Base-by-base conservation (phyloP, 1,140 invertebrate species). In the Solenopsis invicta region DNA sequence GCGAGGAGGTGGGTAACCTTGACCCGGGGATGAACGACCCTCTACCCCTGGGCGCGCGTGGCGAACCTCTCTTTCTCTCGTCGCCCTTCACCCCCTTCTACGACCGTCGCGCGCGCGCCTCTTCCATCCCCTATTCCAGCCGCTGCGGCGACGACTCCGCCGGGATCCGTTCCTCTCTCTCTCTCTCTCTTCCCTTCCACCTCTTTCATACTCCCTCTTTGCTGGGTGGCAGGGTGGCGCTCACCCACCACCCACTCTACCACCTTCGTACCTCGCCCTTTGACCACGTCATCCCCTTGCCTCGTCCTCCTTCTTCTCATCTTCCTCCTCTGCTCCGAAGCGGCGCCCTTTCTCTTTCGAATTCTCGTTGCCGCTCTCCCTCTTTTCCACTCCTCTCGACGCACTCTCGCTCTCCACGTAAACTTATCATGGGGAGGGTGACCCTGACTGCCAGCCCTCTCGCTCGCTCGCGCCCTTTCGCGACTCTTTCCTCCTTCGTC, bases 1-100 rank as follows among this genome's bases (percentile, higher is more conserved):
- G 72, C 88, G 88, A 91, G 89, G 91, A 90, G 87, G 89, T 90
- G 88, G 91, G 92, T 94, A 95, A 95, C 94, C 94, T 95, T 95
- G 94, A 95, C 94, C 94, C 93, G 93, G 92, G 94, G 93, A 94
- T 93, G 93, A 94, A 94, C 94, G 94, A 94, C 94, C 94, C 93
- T 92, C 90, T 90, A 74, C 64, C 62, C 72, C 87, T 78, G 77
- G 89, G 41, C 69, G 69, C 92, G 91, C 93, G 91, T 93, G 92
- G 90, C 90, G 59, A 78, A 16, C 69, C 67, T 56, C 86, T 88
- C 87, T 82, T 29, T 29, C 87, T 82, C 87, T 90, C 86, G 71
- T 85, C 88, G 56, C 69, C 24, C 76, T 85, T 87, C 82, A 59
- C 24, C 87, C 87, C 66, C 86, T 87, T 82, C 90, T 81, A 66